phyloP scores from a whole-genome alignment of 2,797 vertebrate species.

The Schizothorax lantsangensis region DNA sequence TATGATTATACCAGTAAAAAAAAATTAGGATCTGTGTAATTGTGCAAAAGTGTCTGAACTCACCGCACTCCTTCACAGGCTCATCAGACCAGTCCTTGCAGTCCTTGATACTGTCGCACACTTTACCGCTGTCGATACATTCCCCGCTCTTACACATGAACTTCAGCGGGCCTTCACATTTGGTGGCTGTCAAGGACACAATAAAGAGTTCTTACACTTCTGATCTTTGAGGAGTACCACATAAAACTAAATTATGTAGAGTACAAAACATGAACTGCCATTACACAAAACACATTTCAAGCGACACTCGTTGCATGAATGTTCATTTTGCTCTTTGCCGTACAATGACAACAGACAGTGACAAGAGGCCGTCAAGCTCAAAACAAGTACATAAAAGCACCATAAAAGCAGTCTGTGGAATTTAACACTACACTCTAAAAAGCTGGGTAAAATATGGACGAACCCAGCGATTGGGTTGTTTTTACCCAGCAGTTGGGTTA shows the following conservation, averaged over 20 bases:
- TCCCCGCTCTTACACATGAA: slow-evolving; percentile 97
- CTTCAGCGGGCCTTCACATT: slow-evolving; percentile 88
- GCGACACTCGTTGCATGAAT: not conserved
- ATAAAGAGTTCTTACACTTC: not conserved
- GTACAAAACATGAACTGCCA: not conserved
- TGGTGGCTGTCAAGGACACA: slow-evolving; percentile 81
- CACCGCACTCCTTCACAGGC: slow-evolving; percentile 94
- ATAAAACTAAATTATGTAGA: not conserved
- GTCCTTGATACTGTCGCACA: slow-evolving; percentile 93
- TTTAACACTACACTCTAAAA: not conserved
- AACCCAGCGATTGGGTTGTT: too few species aligned
- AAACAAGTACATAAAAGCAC: slow-evolving; percentile 4
- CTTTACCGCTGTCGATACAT: slow-evolving; percentile 92
- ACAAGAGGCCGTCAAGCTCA: not conserved
- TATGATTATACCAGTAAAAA: not conserved
- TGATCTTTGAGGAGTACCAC: not conserved
- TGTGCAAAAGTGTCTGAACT: slow-evolving; percentile 62
- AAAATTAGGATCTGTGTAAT: not conserved
- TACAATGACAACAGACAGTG: not conserved
- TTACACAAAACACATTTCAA: not conserved
- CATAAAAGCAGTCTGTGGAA: not conserved
- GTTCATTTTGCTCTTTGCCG: not conserved
- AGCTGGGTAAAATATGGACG: too few species aligned
- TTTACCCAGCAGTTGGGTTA: too few species aligned
- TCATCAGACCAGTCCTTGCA: slow-evolving; percentile 98